Evolutionary conservation across 2,113 vertebrate genomes (phyloP).

Genomic region (Pluvianellus socialis): DNA sequence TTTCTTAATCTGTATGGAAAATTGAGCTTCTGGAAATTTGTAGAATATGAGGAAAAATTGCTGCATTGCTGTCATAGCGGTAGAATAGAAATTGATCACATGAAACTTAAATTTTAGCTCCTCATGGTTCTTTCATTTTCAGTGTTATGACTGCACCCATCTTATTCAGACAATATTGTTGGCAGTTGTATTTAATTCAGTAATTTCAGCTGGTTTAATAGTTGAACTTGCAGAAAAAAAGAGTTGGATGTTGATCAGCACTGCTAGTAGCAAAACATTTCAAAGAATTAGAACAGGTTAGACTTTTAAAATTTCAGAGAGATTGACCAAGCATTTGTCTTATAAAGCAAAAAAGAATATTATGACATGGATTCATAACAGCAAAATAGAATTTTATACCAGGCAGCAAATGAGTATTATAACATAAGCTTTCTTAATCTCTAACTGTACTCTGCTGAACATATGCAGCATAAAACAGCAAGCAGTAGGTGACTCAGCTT

Average conservation of each 20-base stretch:
- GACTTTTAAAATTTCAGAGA: not conserved
- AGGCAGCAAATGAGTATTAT: not conserved
- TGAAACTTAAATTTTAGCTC: not conserved
- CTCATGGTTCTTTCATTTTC: not conserved
- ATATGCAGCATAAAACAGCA: not conserved
- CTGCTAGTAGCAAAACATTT: not conserved
- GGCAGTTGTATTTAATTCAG: not conserved
- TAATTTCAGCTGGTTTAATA: conserved; percentile 4
- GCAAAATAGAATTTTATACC: conserved; percentile 18
- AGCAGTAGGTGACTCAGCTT: not conserved
- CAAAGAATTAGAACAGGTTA: not conserved
- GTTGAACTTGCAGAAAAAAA: not conserved
- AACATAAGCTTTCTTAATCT: conserved; percentile 12
- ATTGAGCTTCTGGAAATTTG: not conserved
- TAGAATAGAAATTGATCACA: not conserved
- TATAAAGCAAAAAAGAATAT: not conserved
- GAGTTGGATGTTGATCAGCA: not conserved
- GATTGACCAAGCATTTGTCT: not conserved
- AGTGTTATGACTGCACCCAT: not conserved
- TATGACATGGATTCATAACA: not conserved
- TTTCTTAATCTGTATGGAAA: not conserved
- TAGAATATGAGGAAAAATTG: not conserved
- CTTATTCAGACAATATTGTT: not conserved
- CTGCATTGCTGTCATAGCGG: not conserved
- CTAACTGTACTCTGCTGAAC: not conserved